Evolutionary conservation across 2,888 invertebrate genomes (phyloP), one percentile per base, ranked within the genome.

Genomic region (Sicus ferrugineus): DNA sequence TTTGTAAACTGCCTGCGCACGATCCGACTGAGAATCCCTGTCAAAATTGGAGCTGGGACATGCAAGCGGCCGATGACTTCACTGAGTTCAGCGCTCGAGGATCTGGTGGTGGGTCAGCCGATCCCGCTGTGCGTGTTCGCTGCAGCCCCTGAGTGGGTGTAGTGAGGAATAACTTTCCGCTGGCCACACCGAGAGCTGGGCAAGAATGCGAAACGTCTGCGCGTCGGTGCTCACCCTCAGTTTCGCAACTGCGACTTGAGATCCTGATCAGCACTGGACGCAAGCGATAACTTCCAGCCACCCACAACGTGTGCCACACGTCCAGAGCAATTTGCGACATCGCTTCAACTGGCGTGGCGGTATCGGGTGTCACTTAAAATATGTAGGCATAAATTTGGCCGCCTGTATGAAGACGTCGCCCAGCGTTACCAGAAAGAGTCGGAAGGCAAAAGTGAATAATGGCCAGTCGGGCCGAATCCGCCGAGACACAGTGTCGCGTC

Each of bases 1-100:
- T 80, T 80, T 81, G 80, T 80, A 52, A 52, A 23, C 26, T 6
- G 54, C 28, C 2, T 54, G 23, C 23, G 16, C 3, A 50, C 21
- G 5, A 19, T 7, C 50, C 54, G 54, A 9, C 6, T 11, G 23
- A 26, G 54, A n/a, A n/a, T n/a, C n/a, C n/a, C n/a, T n/a, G n/a
- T n/a, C 54, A 28, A 38, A 61, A 56, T 56, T 28, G 28, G 23
- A 28, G 42, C 56, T 26, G 28, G 21, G n/a, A 61, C 61, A 42
- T 19, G 50, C 34, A 9, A 9, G 21, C 21, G 3, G 23, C 21
- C 6, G 50, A 23, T 52, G 50, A 21, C n/a, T 9, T 4, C 23
- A n/a, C 23, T 23, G 21, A 11, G 9, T 23, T 19, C 21, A 9
- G 50, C 16, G 28, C 54, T 3, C 7, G 9, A 54, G 14, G 54